A percentile compares a stretch with the other conserved stretches of the same genome.
phyloP scores from a whole-genome alignment of 2,113 vertebrate genomes.

The Proterorhinus semilunaris region DNA sequence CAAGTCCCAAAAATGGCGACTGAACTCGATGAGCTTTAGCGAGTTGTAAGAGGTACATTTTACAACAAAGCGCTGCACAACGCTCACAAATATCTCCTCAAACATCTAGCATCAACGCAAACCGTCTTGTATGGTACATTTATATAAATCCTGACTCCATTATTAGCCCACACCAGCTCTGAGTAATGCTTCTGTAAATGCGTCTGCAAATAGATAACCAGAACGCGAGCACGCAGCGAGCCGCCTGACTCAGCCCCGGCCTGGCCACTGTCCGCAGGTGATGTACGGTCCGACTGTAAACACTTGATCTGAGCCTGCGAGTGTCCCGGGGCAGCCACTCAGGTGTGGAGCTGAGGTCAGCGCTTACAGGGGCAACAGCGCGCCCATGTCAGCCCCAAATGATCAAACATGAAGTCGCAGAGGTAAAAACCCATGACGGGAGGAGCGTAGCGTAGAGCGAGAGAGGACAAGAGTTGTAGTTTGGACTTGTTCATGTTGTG shows the following conservation, averaged over 20 bases:
- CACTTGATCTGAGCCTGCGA: constrained; percentile 40
- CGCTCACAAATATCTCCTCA: too few relatives aligned
- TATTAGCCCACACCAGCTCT: background rate
- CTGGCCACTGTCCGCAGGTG: constrained; percentile 23
- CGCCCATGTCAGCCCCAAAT: constrained; percentile 48
- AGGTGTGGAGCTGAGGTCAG: constrained; percentile 65
- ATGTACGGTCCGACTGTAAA: constrained; percentile 41
- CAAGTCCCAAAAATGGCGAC: too few relatives aligned
- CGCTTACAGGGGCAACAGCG: constrained; percentile 44
- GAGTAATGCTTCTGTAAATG: background rate
- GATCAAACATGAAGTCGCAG: constrained; percentile 56
- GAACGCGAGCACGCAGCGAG: background rate
- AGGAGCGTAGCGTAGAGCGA: constrained; percentile 3
- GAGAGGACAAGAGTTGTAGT: constrained; percentile 2
- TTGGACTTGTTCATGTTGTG: background rate
- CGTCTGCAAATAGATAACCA: background rate
- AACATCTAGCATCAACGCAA: too few relatives aligned
- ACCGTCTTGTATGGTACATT: too few relatives aligned
- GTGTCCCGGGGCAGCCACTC: constrained; percentile 48
- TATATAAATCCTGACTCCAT: background rate
- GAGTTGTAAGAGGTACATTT: too few relatives aligned
- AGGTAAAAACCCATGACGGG: constrained; percentile 55
- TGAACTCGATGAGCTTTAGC: too few relatives aligned
- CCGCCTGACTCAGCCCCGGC: background rate
- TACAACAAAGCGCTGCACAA: too few relatives aligned